Evolutionary conservation across 64 coral and sea anemone genomes (phyloP), one percentile per base, ranked within the genome.

Genomic region (Orbicella faveolata): DNA sequence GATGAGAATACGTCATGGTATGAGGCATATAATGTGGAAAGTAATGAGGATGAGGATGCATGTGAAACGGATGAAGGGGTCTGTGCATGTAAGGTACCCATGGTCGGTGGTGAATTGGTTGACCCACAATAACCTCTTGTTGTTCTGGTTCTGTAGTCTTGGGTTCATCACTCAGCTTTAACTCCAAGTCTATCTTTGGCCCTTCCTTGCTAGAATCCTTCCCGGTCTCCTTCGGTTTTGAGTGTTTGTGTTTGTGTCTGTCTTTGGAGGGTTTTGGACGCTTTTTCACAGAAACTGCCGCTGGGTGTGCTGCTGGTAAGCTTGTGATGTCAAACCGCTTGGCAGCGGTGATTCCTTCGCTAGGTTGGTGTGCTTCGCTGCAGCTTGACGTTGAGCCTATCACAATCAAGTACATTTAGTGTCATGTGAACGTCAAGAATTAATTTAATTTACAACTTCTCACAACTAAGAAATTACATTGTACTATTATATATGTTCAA

Each of bases 321-420:
- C 77, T 52, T 15, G 77, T 79, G 52, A 79, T 79, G 52, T 79
- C 77, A 79, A 79, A 79, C 52, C 77, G 77, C 23, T 79, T 79
- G 14, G 8, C n/a, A 23, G 77, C n/a, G 9, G 9, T 57, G 10
- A 52, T 79, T 79, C 14, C 52, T 57, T 57, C 1, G 2, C 18
- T 33, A 4, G 51, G 21, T 30, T 59, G 52, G n/a, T 14, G 61
- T 15, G 23, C n/a, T 79, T 59, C 52, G 6, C 25, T 55, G 39
- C 77, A 59, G 21, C 51, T 41, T 79, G 12, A 2, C 23, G 0
- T 59, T 14, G 52, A 79, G n/a, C 67, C 67, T 70, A 26, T 33
- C 5, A 48, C 67, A 70, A 70, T n/a, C 3, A 70, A 26, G 21
- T 70, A 25, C 16, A 23, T 70, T 70, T 70, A 25, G 2, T 20